Evolutionary conservation across 2,797 vertebrate species (phyloP).

Genomic region (Crenichthys baileyi): DNA sequence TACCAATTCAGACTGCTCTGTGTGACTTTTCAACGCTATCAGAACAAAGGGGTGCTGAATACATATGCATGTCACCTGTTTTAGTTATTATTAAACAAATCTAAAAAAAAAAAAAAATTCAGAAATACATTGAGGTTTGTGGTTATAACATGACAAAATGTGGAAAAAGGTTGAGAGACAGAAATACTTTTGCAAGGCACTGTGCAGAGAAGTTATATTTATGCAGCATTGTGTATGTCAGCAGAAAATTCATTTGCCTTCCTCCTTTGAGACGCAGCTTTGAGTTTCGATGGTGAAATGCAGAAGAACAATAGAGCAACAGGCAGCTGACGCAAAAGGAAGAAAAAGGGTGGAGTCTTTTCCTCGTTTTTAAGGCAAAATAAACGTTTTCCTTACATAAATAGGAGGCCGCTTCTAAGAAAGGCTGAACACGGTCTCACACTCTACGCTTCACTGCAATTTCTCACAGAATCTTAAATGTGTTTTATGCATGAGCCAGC

Average conservation of each 20-base stretch:
- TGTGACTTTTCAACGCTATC: no score
- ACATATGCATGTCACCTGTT: no score
- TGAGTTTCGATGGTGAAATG: conserved; percentile 39
- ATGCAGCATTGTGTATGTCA: conserved; percentile 16
- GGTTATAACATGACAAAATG: not conserved
- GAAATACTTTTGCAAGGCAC: not conserved
- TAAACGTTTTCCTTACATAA: conserved; percentile 75
- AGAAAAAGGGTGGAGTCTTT: conserved; percentile 69
- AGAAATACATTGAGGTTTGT: not conserved
- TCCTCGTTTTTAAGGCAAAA: conserved; percentile 78
- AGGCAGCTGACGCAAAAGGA: conserved; percentile 62
- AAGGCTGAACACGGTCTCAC: conserved; percentile 53
- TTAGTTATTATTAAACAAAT: no score
- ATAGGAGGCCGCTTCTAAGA: conserved; percentile 63
- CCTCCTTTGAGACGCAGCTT: conserved; percentile 47
- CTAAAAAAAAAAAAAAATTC: no score
- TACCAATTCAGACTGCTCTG: no score
- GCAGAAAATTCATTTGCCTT: conserved; percentile 44
- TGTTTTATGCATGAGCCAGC: conserved; percentile 79
- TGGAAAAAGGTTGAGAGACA: not conserved
- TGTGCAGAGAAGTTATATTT: conserved; percentile 20
- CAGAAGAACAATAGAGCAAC: conserved; percentile 56
- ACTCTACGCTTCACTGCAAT: conserved; percentile 53
- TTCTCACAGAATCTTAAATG: conserved; percentile 64
- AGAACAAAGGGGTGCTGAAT: no score